phyloP scores from a whole-genome alignment of 2,888 invertebrate species.

The Lycaena phlaeas region DNA sequence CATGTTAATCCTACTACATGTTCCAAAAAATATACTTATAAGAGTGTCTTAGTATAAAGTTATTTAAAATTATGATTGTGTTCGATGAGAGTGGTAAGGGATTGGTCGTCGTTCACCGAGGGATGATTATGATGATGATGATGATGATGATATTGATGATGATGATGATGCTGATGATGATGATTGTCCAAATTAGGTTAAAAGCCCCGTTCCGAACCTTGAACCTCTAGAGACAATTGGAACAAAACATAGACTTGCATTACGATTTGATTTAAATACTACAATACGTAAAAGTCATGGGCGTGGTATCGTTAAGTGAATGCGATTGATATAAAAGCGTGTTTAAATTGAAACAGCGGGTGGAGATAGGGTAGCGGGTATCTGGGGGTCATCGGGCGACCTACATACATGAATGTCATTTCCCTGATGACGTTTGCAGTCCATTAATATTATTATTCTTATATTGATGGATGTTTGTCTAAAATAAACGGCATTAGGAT shows the following conservation, averaged over 20 bases:
- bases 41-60: no score
- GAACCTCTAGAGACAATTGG: background rate
- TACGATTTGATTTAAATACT: slow-evolving; percentile 7
- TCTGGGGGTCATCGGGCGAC: slow-evolving; percentile 39
- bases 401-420: slow-evolving; percentile 29
- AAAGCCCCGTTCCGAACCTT: background rate
- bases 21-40: no score
- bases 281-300: slow-evolving; percentile 34
- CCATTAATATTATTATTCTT: no score
- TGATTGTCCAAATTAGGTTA: background rate
- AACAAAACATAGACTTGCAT: slow-evolving; percentile 7
- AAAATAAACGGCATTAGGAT: no score
- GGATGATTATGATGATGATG: background rate
- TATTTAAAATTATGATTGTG: no score
- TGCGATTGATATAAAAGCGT: slow-evolving; percentile 56
- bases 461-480: no score
- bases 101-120: background rate
- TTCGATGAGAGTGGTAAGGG: no score
- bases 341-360: slow-evolving; percentile 68
- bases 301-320: slow-evolving; percentile 49
- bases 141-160: background rate
- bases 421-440: no score
- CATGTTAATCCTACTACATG: no score
- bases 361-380: slow-evolving; percentile 27
- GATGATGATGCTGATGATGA: background rate